These are phyloP conservation scores for Laothoe populi DNA, from an alignment of 2,888 invertebrate genomes.

Conservation along the genomic window DNA sequence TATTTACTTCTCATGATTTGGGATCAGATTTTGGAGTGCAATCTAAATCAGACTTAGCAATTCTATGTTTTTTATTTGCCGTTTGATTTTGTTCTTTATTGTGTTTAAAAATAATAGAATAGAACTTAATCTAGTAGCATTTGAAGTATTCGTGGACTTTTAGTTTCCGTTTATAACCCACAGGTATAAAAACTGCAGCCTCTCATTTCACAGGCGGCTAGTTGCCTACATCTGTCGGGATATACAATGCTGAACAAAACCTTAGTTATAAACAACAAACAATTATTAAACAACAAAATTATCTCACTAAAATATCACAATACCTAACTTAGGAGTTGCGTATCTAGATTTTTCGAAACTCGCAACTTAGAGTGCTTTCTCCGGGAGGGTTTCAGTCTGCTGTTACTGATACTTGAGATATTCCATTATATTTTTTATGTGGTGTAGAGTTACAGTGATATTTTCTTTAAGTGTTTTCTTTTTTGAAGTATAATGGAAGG, in stretches of 20 bases:
- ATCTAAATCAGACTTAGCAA: too few relatives aligned
- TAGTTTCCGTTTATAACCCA: too few relatives aligned
- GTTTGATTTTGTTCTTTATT: too few relatives aligned
- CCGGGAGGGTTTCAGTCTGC: constrained; percentile 11
- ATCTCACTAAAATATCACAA: neutral
- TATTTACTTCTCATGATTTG: too few relatives aligned
- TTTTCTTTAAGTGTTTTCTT: neutral
- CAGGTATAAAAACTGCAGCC: too few relatives aligned
- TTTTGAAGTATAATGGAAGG: constrained; percentile 14
- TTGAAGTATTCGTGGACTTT: too few relatives aligned
- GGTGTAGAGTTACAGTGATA: constrained; percentile 8
- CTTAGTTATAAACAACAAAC: neutral
- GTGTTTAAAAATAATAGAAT: too few relatives aligned
- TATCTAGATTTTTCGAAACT: neutral
- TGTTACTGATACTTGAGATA: constrained; percentile 22
- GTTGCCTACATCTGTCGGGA: too few relatives aligned
- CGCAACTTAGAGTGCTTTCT: constrained; percentile 17
- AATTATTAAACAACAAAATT: neutral
- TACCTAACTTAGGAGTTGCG: neutral
- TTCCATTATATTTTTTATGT: constrained; percentile 20
- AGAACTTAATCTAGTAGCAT: too few relatives aligned
- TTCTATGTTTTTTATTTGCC: too few relatives aligned
- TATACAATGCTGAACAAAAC: neutral
- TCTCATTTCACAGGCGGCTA: too few relatives aligned
- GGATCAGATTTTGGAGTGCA: too few relatives aligned